Conservation (phyloP, 1,140 invertebrate species). For the Drosophila busckii region DNA sequence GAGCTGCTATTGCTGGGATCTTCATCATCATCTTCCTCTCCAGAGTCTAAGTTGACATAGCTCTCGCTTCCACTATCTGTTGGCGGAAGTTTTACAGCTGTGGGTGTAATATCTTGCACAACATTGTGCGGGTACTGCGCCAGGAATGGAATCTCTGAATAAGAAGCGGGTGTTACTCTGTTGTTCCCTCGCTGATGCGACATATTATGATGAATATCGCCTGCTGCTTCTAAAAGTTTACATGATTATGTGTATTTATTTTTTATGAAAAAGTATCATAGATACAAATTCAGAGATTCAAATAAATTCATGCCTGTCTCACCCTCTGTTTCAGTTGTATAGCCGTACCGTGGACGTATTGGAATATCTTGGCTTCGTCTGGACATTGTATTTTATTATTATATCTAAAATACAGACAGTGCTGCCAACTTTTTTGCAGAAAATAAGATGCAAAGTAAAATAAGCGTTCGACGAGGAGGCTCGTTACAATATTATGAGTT, state of each 20-base stretch:
- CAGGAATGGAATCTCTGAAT: conserved; percentile 90
- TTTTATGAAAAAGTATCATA: no score
- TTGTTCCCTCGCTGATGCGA: conserved; percentile 9
- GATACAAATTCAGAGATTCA: no score
- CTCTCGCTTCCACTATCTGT: conserved; percentile 54
- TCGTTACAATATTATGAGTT: no score
- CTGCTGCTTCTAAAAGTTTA: no score
- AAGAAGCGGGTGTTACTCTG: conserved; percentile 82
- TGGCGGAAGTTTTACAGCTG: conserved; percentile 76
- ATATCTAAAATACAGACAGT: neutral
- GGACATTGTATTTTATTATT: conserved; percentile 28
- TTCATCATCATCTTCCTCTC: conserved; percentile 44
- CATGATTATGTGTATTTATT: no score
- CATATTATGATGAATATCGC: neutral
- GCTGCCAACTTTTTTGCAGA: no score
- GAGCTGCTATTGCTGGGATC: conserved; percentile 58
- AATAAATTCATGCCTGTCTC: no score
- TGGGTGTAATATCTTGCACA: conserved; percentile 70
- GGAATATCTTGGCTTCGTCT: conserved; percentile 69
- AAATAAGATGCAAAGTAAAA: no score
- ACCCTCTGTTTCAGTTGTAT: conserved; percentile 34
- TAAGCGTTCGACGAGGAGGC: no score
- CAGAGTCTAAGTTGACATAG: conserved; percentile 56
- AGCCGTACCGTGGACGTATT: conserved; percentile 67
- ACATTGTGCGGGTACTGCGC: conserved; percentile 79